A percentile compares a stretch with the other conserved stretches of the same genome.
Conservation (phyloP, 2,113 vertebrate species). For the Hippolais icterina region DNA sequence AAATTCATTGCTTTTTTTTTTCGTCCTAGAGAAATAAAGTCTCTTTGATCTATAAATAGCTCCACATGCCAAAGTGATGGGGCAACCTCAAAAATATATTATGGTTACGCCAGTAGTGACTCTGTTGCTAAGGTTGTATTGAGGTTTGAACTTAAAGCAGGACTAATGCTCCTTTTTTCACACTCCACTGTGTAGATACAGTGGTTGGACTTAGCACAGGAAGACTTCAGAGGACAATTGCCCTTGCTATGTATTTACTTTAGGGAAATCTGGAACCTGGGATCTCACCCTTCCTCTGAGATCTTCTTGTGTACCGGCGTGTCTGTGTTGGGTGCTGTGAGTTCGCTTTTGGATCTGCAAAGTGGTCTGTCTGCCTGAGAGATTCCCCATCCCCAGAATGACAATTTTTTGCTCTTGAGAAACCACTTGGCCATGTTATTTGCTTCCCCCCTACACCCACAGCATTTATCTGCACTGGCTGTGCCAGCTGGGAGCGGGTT, state of each 20-base stretch:
- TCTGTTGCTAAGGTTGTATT: constrained; percentile 14
- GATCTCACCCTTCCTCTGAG: not conserved
- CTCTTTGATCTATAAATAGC: constrained; percentile 69
- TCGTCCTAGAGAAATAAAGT: constrained; percentile 7
- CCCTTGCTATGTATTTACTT: not conserved
- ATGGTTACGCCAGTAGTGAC: not conserved
- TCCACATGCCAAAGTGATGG: constrained; percentile 30
- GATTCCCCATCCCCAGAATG: not conserved
- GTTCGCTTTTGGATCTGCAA: not conserved
- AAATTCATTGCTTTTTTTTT: constrained; percentile 18
- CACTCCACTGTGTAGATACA: not conserved
- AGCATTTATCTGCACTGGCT: not conserved
- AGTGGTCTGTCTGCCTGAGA: not conserved
- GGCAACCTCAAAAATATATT: constrained; percentile 49
- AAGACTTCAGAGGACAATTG: not conserved
- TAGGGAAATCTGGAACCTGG: not conserved
- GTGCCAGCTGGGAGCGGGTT: accelerated
- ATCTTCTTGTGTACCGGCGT: accelerated
- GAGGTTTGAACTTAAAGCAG: constrained; percentile 30
- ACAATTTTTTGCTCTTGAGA: not conserved
- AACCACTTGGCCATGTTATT: accelerated
- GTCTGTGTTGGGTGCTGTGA: not conserved
- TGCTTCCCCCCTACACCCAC: not conserved
- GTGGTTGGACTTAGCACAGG: not conserved
- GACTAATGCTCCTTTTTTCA: constrained; percentile 15